phyloP scores from a whole-genome alignment of 1,140 invertebrate species.

The Hyles euphorbiae region DNA sequence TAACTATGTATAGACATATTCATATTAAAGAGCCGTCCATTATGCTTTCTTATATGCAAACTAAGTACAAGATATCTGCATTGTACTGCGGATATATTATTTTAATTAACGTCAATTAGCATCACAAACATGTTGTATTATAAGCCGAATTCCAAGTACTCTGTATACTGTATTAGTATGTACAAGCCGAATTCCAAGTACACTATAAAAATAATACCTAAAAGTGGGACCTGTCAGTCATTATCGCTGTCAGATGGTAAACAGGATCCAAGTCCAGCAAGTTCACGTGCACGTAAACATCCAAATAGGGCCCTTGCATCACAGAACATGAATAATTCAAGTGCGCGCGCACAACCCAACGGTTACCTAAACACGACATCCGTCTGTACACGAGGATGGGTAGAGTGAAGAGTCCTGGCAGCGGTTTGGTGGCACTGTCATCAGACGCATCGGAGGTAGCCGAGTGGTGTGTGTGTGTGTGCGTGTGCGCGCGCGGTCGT shows the following conservation, averaged over 20 bases:
- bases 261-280: too few species aligned
- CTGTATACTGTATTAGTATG: too few species aligned
- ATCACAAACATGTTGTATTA: too few species aligned
- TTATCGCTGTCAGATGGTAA: too few species aligned
- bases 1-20: not conserved
- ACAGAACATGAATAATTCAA: conserved; percentile 15
- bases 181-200: too few species aligned
- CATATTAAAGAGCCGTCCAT: not conserved
- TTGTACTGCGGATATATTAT: too few species aligned
- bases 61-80: too few species aligned
- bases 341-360: conserved; percentile 9
- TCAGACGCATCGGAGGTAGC: conserved; percentile 7
- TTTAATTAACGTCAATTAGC: too few species aligned
- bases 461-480: conserved; percentile 19
- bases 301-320: not conserved
- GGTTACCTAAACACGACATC: conserved; percentile 24
- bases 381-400: conserved; percentile 16
- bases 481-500: conserved; percentile 21
- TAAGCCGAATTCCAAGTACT: too few species aligned
- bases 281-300: too few species aligned
- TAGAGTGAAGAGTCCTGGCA: conserved; percentile 31
- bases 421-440: conserved; percentile 13
- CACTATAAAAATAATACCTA: too few species aligned
- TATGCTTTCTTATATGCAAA: not conserved
- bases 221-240: too few species aligned